Evolutionary conservation across 2,797 vertebrate species (phyloP).

Genomic region (Anguilla marmorata): DNA sequence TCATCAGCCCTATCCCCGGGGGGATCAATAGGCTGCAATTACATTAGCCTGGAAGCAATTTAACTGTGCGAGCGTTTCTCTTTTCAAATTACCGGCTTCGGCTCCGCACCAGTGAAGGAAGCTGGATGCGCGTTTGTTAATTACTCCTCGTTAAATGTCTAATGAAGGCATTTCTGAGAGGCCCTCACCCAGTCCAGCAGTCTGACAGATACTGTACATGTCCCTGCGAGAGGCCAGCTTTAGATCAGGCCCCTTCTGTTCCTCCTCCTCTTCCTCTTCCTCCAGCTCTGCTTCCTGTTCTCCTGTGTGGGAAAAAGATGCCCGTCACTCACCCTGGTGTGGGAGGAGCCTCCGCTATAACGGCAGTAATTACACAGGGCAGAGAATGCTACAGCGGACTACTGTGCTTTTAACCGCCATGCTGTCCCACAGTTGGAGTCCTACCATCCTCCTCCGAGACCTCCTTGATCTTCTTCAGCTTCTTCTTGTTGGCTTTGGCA

Average conservation of each 20-base stretch:
- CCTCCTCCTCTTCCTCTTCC: conserved; percentile 83
- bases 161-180: background rate
- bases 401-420: background rate
- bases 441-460: conserved; percentile 85
- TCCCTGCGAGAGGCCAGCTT: conserved; percentile 96
- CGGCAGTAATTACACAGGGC: background rate
- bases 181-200: conserved; percentile 87
- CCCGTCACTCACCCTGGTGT: background rate
- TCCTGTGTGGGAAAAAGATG: conserved; percentile 63
- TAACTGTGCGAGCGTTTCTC: background rate
- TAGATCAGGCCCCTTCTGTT: conserved; percentile 92
- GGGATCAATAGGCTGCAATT: background rate
- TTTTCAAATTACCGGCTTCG: background rate
- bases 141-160: background rate
- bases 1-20: background rate
- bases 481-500: conserved; percentile 86
- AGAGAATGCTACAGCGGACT: background rate
- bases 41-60: background rate
- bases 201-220: conserved; percentile 98
- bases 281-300: conserved; percentile 73
- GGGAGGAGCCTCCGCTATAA: background rate
- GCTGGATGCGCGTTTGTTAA: background rate
- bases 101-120: background rate
- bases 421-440: background rate
- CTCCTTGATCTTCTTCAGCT: conserved; percentile 87